These are phyloP conservation scores for Rhodeus uyekii DNA, from an alignment of 2,797 vertebrate genomes.

Conservation along the genomic window DNA sequence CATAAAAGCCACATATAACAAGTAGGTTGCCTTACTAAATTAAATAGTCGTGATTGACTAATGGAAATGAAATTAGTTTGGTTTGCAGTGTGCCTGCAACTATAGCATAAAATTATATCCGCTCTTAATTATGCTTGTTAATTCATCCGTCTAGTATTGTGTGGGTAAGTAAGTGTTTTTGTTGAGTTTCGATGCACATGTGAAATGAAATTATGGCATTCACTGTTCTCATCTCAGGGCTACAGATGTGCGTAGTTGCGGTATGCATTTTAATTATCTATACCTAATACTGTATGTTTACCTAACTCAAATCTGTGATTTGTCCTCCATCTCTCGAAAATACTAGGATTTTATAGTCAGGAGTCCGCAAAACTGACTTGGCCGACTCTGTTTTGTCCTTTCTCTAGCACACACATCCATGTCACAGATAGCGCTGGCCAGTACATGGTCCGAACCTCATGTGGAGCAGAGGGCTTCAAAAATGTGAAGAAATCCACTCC, in stretches of 20 bases:
- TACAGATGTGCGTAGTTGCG: not conserved
- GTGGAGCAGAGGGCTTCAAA: constrained; percentile 91
- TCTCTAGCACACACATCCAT: constrained; percentile 88
- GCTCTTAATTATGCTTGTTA: not conserved
- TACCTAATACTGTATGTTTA: not conserved
- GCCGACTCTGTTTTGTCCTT: not conserved
- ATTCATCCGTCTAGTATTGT: not conserved
- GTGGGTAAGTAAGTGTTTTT: not conserved
- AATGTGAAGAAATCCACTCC: constrained; percentile 89
- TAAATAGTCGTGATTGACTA: not conserved
- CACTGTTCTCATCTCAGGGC: not conserved
- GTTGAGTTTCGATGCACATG: not conserved
- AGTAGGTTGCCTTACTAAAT: constrained; percentile 77
- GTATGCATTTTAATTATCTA: not conserved
- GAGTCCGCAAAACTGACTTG: not conserved
- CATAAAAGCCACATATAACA: constrained; percentile 95
- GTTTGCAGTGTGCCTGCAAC: not conserved
- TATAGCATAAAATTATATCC: not conserved
- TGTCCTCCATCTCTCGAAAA: not conserved
- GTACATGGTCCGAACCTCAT: constrained; percentile 79
- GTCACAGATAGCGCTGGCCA: constrained; percentile 76
- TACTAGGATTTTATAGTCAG: not conserved
- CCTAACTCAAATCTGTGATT: not conserved
- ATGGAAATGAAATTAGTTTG: not conserved
- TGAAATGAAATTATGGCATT: not conserved